These are phyloP conservation scores for Strix aluco DNA, from an alignment of 2,113 vertebrate genomes.

Conservation along the genomic window DNA sequence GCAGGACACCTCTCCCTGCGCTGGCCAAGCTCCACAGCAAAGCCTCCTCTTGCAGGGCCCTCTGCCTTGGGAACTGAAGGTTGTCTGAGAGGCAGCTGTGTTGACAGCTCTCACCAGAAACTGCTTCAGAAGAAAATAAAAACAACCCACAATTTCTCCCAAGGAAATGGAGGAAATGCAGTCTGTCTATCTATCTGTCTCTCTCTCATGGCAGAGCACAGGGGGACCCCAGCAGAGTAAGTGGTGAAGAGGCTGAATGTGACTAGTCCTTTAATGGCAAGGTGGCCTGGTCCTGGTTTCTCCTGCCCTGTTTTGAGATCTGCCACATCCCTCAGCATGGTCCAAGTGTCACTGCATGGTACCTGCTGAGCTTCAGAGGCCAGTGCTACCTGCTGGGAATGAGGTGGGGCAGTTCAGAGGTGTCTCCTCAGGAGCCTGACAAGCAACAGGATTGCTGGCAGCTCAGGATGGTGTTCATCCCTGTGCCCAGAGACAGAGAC, in stretches of 20 bases:
- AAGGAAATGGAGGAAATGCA: not conserved
- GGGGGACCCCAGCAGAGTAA: not conserved
- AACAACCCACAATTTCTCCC: not conserved
- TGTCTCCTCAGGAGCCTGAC: not conserved
- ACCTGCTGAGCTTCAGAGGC: not conserved
- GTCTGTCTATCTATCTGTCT: not conserved
- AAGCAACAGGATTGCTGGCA: not conserved
- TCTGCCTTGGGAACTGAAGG: not conserved
- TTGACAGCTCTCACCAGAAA: not conserved
- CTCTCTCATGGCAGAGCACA: not conserved
- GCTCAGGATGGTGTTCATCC: not conserved
- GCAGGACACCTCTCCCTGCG: not conserved
- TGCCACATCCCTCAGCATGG: not conserved
- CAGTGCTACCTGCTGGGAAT: not conserved
- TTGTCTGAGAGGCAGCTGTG: not conserved
- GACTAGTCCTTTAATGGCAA: not conserved
- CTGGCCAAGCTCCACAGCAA: not conserved
- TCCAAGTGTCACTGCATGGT: fast-evolving
- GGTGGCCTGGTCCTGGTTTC: not conserved
- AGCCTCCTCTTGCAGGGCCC: not conserved
- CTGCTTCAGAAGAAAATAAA: not conserved
- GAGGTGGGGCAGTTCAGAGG: not conserved
- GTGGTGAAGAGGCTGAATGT: not conserved
- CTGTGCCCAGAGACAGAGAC: not conserved
- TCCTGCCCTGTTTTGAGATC: not conserved